Percentiles rank a stretch among this genome's conserved stretches.
These are phyloP conservation scores for Parasteatoda lunata DNA, from an alignment of 2,888 invertebrate species.

Conservation along the genomic window DNA sequence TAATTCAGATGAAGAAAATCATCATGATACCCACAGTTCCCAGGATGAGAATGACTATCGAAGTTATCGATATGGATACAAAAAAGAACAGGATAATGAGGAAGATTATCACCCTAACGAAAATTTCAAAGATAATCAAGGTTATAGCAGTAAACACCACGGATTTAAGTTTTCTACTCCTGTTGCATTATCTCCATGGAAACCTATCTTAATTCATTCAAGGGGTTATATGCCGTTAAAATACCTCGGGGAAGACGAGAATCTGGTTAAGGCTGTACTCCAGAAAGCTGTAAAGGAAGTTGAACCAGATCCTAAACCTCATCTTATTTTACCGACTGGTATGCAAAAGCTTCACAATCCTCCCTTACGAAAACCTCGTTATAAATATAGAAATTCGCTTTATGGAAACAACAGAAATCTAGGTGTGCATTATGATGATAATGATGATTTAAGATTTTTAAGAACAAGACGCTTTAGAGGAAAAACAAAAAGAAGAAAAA, in stretches of 20 bases:
- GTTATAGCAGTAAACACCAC: too few species aligned
- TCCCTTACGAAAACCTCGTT: slow-evolving; percentile 13
- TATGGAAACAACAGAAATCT: background rate
- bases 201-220: slow-evolving; percentile 6
- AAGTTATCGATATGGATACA: too few species aligned
- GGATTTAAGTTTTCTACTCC: slow-evolving; percentile 31
- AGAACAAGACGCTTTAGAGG: background rate
- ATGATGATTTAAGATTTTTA: background rate
- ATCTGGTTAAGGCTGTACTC: background rate
- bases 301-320: background rate
- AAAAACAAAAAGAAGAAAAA: background rate
- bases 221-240: slow-evolving; percentile 18
- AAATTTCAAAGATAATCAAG: too few species aligned
- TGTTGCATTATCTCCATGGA: slow-evolving; percentile 42
- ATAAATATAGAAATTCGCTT: background rate
- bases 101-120: too few species aligned
- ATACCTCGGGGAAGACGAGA: slow-evolving; percentile 5
- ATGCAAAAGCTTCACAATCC: slow-evolving; percentile 51
- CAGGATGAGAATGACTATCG: too few species aligned
- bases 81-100: too few species aligned
- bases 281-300: background rate
- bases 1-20: too few species aligned
- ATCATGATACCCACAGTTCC: too few species aligned
- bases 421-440: slow-evolving; percentile 4
- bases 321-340: slow-evolving; percentile 25